Evolutionary conservation across 1,140 invertebrate genomes (phyloP).

Genomic region (Oedothorax gibbosus): DNA sequence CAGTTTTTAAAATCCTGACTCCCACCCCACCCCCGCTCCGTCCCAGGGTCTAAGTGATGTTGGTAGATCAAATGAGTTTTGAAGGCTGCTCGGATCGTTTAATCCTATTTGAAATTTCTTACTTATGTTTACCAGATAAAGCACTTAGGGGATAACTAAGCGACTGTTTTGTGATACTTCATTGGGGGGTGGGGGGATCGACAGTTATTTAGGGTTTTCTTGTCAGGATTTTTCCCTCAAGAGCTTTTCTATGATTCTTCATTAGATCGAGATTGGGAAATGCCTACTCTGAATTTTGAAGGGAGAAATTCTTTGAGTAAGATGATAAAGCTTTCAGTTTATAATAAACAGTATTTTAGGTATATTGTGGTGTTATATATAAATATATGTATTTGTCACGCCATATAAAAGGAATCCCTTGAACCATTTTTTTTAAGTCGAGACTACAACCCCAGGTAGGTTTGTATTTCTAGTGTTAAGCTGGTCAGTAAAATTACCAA

Average conservation of each 20-base stretch:
- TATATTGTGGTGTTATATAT: no score
- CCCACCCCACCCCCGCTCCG: neutral
- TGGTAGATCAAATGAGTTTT: no score
- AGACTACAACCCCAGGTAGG: no score
- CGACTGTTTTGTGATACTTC: slow-evolving; percentile 9
- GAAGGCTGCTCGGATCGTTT: slow-evolving; percentile 28
- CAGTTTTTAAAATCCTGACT: slow-evolving; percentile 50
- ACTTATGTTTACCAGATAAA: slow-evolving; percentile 57
- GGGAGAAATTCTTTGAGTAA: no score
- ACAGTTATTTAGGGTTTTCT: slow-evolving; percentile 33
- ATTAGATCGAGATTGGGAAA: neutral
- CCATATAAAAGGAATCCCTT: no score
- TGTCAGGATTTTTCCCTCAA: slow-evolving; percentile 2
- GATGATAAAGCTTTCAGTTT: no score
- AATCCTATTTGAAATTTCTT: slow-evolving; percentile 53
- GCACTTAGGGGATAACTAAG: slow-evolving; percentile 39
- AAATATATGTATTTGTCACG: no score
- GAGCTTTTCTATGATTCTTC: slow-evolving; percentile 13
- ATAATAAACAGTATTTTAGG: no score
- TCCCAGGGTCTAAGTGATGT: neutral
- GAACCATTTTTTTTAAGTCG: no score
- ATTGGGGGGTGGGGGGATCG: slow-evolving; percentile 24
- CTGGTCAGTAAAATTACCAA: no score
- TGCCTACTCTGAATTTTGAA: no score
- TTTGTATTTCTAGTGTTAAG: no score